phyloP scores from a whole-genome alignment of 2,888 invertebrate genomes.

The Thereva unica region DNA sequence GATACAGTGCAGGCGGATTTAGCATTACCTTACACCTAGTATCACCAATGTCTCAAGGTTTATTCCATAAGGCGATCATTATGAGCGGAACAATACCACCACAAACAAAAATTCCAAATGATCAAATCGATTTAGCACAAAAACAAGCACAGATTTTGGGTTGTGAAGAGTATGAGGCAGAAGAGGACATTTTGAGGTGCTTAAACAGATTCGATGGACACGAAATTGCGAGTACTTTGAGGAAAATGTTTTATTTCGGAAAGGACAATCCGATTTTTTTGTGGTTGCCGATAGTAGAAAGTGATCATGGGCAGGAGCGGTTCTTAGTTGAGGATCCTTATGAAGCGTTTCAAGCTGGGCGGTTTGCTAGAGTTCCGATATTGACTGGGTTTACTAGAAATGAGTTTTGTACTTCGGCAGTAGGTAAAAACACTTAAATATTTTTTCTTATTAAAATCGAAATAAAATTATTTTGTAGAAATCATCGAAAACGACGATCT shows the following conservation, averaged over 20 bases:
- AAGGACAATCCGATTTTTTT: constrained; percentile 49
- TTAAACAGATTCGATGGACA: constrained; percentile 50
- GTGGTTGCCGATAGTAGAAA: constrained; percentile 61
- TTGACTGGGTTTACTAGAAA: constrained; percentile 60
- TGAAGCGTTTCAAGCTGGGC: constrained; percentile 53
- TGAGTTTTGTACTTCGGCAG: constrained; percentile 59
- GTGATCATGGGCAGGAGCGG: constrained; percentile 58
- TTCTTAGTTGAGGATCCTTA: constrained; percentile 60
- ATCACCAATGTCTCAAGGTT: constrained; percentile 51
- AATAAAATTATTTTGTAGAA: constrained; percentile 35
- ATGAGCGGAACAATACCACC: constrained; percentile 59
- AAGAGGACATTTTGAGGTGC: constrained; percentile 57
- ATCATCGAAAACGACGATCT: constrained; percentile 54
- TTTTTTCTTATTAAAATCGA: neutral
- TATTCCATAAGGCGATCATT: constrained; percentile 62
- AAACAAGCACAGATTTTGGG: constrained; percentile 59
- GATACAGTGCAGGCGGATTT: constrained; percentile 54
- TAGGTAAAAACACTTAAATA: constrained; percentile 50
- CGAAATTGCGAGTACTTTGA: constrained; percentile 42
- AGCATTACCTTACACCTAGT: constrained; percentile 53
- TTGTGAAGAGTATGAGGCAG: constrained; percentile 55
- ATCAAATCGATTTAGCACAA: constrained; percentile 59
- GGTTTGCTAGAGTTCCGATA: constrained; percentile 59
- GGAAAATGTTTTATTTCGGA: constrained; percentile 47
- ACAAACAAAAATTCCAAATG: constrained; percentile 49